These are phyloP conservation scores for Papilio gigon DNA, from an alignment of 2,888 invertebrate species.

Conservation along the genomic window DNA sequence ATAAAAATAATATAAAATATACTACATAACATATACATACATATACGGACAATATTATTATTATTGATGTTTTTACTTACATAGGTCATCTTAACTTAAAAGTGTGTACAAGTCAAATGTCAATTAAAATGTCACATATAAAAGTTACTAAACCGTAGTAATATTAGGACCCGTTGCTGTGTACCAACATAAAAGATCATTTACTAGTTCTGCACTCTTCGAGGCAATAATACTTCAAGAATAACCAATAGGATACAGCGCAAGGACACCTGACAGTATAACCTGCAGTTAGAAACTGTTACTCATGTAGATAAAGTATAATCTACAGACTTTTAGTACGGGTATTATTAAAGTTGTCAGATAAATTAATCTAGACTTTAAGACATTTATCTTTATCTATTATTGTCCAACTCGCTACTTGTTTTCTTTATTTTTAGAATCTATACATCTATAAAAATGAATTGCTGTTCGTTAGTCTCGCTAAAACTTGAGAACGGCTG, in stretches of 20 bases:
- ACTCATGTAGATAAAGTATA: conserved; percentile 23
- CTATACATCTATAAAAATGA: neutral
- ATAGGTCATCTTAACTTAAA: neutral
- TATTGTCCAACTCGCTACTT: conserved; percentile 29
- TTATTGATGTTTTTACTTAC: neutral
- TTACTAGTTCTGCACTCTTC: no score
- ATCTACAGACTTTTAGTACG: conserved; percentile 22
- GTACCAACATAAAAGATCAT: no score
- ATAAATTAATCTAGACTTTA: conserved; percentile 35
- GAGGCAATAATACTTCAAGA: no score
- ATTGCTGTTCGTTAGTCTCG: no score
- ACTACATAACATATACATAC: no score
- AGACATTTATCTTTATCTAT: conserved; percentile 26
- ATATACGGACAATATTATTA: no score
- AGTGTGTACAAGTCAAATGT: neutral
- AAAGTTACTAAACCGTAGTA: neutral
- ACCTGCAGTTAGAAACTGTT: neutral
- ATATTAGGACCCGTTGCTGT: no score
- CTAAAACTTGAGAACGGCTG: no score
- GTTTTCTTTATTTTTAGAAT: conserved; percentile 8
- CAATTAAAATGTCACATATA: neutral
- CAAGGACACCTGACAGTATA: no score
- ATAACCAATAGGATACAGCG: no score
- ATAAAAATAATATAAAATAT: no score
- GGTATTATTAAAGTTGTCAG: conserved; percentile 22